A percentile compares a stretch with the other conserved stretches of the same genome.
Conservation (phyloP, 1,140 invertebrate species). For the Notospermus geniculatus region DNA sequence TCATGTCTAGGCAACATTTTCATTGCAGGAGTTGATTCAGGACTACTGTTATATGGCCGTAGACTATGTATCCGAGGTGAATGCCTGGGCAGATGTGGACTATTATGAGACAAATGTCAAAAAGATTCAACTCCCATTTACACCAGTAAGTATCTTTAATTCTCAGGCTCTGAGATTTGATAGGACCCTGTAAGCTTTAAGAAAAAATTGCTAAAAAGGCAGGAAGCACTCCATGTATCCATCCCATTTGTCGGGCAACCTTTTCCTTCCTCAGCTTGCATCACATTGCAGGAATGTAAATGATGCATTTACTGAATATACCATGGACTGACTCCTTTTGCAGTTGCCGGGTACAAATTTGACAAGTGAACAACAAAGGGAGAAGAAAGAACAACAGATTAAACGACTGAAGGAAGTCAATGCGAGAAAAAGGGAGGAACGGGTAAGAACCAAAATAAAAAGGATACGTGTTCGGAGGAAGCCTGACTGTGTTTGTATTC, state of each 20-base stretch:
- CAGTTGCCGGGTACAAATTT: conserved; percentile 57
- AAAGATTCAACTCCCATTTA: conserved; percentile 79
- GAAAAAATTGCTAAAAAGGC: too few relatives aligned
- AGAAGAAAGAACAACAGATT: conserved; percentile 79
- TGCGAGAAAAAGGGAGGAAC: conserved; percentile 40
- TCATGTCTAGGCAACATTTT: too few relatives aligned
- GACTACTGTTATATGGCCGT: conserved; percentile 76
- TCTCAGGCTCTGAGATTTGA: too few relatives aligned
- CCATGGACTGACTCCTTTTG: conserved; percentile 1
- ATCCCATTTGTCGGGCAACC: too few relatives aligned
- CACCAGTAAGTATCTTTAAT: conserved; percentile 38
- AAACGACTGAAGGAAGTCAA: conserved; percentile 62
- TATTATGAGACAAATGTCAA: conserved; percentile 82
- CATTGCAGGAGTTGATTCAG: conserved; percentile 72
- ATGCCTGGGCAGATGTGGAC: conserved; percentile 74
- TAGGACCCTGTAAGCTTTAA: too few relatives aligned
- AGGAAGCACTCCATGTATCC: too few relatives aligned
- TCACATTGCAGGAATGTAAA: background rate
- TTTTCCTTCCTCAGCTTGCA: background rate
- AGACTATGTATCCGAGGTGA: conserved; percentile 76
- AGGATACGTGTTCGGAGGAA: too few relatives aligned
- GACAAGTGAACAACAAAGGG: conserved; percentile 74
- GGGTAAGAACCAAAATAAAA: conserved; percentile 27
- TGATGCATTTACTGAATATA: background rate
- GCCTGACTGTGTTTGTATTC: too few relatives aligned